Percentiles rank a stretch among this genome's conserved stretches.
Conservation (phyloP, 2,113 vertebrate genomes). For the Piprites chloris region DNA sequence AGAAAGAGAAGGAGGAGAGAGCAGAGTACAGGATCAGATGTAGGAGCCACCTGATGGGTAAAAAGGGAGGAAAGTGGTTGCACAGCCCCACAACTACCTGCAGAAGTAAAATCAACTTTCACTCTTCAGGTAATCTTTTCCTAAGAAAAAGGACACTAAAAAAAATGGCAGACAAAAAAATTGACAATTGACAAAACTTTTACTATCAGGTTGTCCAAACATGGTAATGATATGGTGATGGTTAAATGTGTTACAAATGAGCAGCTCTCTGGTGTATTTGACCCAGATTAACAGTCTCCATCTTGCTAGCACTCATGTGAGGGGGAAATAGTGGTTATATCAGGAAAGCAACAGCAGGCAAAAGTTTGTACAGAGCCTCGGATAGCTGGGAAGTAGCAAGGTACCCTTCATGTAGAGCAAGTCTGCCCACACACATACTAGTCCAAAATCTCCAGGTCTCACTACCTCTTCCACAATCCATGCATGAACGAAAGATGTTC, state of each 20-base stretch:
- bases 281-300: background rate
- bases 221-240: background rate
- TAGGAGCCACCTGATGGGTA: background rate
- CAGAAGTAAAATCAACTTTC: background rate
- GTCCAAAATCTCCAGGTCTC: background rate
- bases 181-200: background rate
- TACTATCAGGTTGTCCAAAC: background rate
- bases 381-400: background rate
- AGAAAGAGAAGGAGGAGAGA: background rate
- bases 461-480: background rate
- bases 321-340: background rate
- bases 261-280: background rate
- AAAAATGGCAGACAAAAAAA: background rate
- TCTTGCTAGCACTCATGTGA: background rate
- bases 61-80: background rate
- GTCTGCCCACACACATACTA: background rate
- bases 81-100: accelerated
- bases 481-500: background rate
- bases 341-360: background rate
- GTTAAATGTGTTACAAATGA: background rate
- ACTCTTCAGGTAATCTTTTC: background rate
- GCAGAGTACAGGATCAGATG: background rate
- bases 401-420: background rate
- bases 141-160: background rate
- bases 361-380: background rate